Base-by-base conservation (phyloP, 2,888 invertebrate species). In the Drosophila pseudotalamancana region DNA sequence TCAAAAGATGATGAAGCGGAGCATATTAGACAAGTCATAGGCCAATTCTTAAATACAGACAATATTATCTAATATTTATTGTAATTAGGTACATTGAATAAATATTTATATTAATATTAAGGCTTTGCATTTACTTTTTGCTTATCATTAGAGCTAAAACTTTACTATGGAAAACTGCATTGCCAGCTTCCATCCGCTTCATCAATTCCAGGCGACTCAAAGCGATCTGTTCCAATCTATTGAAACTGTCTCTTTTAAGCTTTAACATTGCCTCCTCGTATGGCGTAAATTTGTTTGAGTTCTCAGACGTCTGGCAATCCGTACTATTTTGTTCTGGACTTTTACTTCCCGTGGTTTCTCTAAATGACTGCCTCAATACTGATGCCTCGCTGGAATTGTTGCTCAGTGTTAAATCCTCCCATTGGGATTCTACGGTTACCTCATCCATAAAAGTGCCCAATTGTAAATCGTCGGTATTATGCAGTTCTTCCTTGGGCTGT, bases 201-300 rank as follows among this genome's bases (percentile, higher is more conserved):
- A 51, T 43, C 5, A 59, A 34, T n/a, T 37, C 6, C 9, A 59
- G 42, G 2, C 31, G 37, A n/a, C 16, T 29, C 12, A 11, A n/a
- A n/a, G 62, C 62, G 32, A 31, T 37, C 16, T 16, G 29, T 4
- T 35, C 27, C 48, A 61, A 14, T 4, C 31, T 18, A 4, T 32
- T 21, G 1, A 45, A 23, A 9, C 59, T 42, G 18, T 53, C 59
- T 1, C 11, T 35, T 29, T 59, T 53, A 8, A 53, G 43, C 4
- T 45, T 16, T 6, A 53, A 14, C 59, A 53, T 43, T 6, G 29
- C 37, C 8, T 8, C 11, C 37, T 59, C 59, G 2, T 53, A 59
- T 4, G 53, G 29, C 6, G 59, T 53, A 8, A 53, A 16, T 2
- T 27, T 8, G 27, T 4, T 11, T 2, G 27, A 11, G 3, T 27